Percentiles rank a stretch among this genome's conserved stretches.
These are phyloP conservation scores for Tachuris rubrigastra DNA, from an alignment of 2,113 vertebrate species.

Conservation along the genomic window DNA sequence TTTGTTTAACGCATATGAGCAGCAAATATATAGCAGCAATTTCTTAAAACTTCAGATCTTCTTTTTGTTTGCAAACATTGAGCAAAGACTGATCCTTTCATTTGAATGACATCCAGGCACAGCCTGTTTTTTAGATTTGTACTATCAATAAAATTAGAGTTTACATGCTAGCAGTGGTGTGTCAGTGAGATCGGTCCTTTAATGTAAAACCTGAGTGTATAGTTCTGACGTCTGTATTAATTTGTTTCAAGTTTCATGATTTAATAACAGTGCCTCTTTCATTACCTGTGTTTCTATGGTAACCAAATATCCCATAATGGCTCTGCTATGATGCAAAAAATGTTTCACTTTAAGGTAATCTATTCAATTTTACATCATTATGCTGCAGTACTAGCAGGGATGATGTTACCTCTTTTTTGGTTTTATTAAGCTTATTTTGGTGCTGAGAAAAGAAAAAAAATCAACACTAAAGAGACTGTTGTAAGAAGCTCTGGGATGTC, in stretches of 20 bases:
- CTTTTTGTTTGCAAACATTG: not conserved
- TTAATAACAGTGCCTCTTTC: slow-evolving; percentile 8
- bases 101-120: not conserved
- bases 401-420: not conserved
- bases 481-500: not conserved
- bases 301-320: slow-evolving; percentile 42
- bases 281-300: slow-evolving; percentile 39
- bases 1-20: not conserved
- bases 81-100: not conserved
- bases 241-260: slow-evolving; percentile 30
- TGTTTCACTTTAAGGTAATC: slow-evolving; percentile 36
- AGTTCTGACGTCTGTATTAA: not conserved
- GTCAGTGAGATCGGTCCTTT: not conserved
- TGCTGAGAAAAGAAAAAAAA: not conserved
- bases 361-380: slow-evolving; percentile 37
- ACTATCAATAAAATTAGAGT: not conserved
- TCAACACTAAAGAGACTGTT: not conserved
- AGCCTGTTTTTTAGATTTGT: not conserved
- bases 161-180: not conserved
- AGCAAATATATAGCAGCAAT: not conserved
- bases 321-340: slow-evolving; percentile 28
- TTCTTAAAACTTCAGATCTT: not conserved
- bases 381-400: not conserved
- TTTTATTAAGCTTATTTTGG: not conserved
- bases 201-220: not conserved